Evolutionary conservation across 2,113 vertebrate species (phyloP).

Genomic region (Cairina moschata): DNA sequence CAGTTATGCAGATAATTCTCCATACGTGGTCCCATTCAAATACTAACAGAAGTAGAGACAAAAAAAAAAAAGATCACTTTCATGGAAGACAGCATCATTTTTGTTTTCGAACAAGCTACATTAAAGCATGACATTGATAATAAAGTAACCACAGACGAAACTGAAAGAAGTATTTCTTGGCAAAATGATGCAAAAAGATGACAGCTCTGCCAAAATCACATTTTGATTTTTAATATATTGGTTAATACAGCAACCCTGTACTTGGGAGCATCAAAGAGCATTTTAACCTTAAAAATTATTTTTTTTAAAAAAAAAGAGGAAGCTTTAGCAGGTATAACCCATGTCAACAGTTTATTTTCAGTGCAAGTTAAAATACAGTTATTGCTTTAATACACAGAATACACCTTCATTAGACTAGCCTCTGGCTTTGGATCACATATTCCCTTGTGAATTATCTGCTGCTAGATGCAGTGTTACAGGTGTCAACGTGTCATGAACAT

Average conservation of each 20-base stretch:
- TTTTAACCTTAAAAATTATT: background rate
- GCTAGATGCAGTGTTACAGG: background rate
- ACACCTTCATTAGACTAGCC: conserved; percentile 28
- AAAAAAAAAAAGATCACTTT: background rate
- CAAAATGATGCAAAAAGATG: background rate
- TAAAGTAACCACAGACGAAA: background rate
- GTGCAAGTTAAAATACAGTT: conserved; percentile 51
- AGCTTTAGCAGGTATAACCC: conserved; percentile 49
- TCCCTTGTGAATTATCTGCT: background rate
- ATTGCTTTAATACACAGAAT: conserved; percentile 35
- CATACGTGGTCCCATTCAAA: background rate
- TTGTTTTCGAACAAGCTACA: background rate
- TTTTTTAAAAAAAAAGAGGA: background rate
- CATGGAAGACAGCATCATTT: background rate
- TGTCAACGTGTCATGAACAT: accelerated
- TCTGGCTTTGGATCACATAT: background rate
- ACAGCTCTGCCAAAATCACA: background rate
- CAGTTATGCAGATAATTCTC: background rate
- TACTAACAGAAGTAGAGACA: background rate
- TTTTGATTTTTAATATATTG: background rate
- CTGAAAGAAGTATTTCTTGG: background rate
- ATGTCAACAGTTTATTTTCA: conserved; percentile 62
- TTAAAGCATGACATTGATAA: background rate
- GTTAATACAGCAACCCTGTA: background rate
- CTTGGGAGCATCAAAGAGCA: background rate